phyloP scores from a whole-genome alignment of 2,797 vertebrate genomes.

The Crocodylus rhombifer region DNA sequence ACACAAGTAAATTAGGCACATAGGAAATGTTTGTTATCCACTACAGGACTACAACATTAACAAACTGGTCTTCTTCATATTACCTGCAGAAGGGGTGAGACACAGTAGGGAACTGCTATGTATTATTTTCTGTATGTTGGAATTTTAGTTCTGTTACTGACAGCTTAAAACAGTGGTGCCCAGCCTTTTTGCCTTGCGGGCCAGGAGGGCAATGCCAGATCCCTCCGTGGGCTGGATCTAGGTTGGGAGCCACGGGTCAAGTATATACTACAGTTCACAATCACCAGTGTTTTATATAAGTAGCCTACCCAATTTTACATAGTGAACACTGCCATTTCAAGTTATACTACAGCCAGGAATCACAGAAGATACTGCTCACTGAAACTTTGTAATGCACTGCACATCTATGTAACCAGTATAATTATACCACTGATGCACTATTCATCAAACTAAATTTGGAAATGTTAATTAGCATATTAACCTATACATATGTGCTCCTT shows the following conservation, averaged over 20 bases:
- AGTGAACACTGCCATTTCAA: neutral
- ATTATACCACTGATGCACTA: neutral
- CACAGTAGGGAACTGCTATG: neutral
- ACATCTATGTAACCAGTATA: neutral
- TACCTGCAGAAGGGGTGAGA: neutral
- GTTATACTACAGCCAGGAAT: neutral
- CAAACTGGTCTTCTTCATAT: neutral
- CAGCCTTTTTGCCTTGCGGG: too few relatives aligned
- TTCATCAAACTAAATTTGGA: neutral
- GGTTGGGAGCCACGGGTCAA: too few relatives aligned
- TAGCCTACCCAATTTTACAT: neutral
- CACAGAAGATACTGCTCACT: neutral
- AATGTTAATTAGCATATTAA: neutral
- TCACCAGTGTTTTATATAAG: slow-evolving; percentile 13
- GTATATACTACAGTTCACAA: too few relatives aligned
- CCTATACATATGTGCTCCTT: neutral
- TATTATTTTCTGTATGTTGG: neutral
- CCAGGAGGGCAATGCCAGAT: too few relatives aligned
- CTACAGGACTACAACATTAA: neutral
- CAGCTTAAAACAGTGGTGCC: too few relatives aligned
- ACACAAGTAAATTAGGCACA: neutral
- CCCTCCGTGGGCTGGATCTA: too few relatives aligned
- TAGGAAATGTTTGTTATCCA: neutral
- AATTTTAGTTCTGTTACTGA: neutral
- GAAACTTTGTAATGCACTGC: neutral